Base-by-base conservation (phyloP, 2,888 invertebrate species). In the Allacma fusca region DNA sequence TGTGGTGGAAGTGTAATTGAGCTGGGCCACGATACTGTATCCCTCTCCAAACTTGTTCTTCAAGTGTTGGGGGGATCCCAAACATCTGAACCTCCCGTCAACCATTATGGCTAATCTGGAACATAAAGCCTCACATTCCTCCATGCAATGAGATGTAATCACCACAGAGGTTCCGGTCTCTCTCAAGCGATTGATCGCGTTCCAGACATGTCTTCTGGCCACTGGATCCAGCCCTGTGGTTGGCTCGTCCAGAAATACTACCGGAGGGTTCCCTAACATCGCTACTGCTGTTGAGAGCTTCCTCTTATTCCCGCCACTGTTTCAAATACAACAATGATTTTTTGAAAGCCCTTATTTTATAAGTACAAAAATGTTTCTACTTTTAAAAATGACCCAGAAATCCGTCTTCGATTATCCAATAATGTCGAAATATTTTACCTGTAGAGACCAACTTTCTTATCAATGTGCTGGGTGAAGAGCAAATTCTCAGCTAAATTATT, bases 191-290 rank as follows among this genome's bases (percentile, higher is more conserved):
- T 90, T 89, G 29, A 94, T 89, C 16, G 92, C 91, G 84, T 92
- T 89, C 95, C 95, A 95, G 13, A 96, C 89, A 79, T 92, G 91
- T 77, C 95, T 89, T 84, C 94, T 91, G 4, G 94, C 93, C 0
- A 92, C 92, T 0, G 94, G 92, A 85, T 95, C 94, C 88, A 94
- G 93, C 57, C 93, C 93, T 87, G 88, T 89, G 1, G 89, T 89
- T 9, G 89, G 89, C 83, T 89, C 89, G 79, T 92, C 93, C 71
- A 93, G 88, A 85, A 91, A 91, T 69, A 93, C 89, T 0, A 93
- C 89, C 0, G 91, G 88, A 0, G 93, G 91, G 80, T 90, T 89
- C 0, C 93, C 93, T 78, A 93, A 87, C 80, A 93, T 87, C 0
- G 93, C 90, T 34, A 93, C 88, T 0, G 92, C 92, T 9, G 92